These are phyloP conservation scores for Aldrovandia affinis DNA, from an alignment of 2,797 vertebrate genomes.

Conservation along the genomic window DNA sequence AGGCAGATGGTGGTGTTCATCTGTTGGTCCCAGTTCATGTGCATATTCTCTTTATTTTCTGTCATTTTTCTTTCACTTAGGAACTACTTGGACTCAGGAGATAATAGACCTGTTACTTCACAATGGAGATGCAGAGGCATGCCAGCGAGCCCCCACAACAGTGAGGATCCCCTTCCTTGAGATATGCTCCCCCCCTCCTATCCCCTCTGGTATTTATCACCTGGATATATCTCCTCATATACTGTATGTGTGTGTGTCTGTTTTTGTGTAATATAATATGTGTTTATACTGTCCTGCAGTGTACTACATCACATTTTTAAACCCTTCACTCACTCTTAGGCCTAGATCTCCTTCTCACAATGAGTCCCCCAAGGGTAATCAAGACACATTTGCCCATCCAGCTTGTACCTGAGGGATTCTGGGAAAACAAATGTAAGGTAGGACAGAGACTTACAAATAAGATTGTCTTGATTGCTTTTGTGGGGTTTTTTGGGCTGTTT, in stretches of 20 bases:
- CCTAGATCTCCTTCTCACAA: constrained; percentile 39
- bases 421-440: constrained; percentile 79
- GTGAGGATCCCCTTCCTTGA: constrained; percentile 54
- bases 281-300: not conserved
- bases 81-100: constrained; percentile 59
- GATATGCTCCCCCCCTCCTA: constrained; percentile 33
- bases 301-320: not conserved
- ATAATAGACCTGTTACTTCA: constrained; percentile 49
- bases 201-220: constrained; percentile 44
- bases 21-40: too few species aligned
- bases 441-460: constrained; percentile 14
- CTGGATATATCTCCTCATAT: too few species aligned
- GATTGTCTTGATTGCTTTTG: too few species aligned
- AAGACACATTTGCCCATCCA: constrained; percentile 71
- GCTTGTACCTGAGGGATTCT: constrained; percentile 74
- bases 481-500: too few species aligned
- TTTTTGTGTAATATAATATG: not conserved
- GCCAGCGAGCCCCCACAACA: constrained; percentile 27
- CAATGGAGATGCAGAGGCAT: constrained; percentile 47
- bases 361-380: constrained; percentile 68
- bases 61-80: constrained; percentile 30
- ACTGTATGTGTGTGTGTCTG: not conserved
- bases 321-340: constrained; percentile 40
- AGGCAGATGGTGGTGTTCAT: too few species aligned
- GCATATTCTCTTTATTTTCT: not conserved